Conservation (phyloP, 2,888 invertebrate species). For the Dicyrtoma fusca region DNA sequence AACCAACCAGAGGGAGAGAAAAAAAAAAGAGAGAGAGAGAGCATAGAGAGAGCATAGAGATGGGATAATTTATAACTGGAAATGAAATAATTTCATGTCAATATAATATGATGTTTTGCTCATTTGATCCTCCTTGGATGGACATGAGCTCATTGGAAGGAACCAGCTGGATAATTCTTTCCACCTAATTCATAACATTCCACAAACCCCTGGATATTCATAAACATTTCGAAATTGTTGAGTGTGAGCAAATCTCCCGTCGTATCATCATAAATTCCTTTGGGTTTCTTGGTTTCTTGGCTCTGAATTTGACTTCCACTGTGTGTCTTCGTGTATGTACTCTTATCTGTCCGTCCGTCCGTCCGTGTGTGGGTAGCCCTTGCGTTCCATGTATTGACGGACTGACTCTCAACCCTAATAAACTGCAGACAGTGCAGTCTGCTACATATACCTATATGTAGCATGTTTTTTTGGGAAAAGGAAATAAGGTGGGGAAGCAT, state of each 20-base stretch:
- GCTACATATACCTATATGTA: too few relatives aligned
- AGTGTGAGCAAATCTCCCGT: constrained; percentile 38
- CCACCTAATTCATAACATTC: constrained; percentile 34
- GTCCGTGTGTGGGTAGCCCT: too few relatives aligned
- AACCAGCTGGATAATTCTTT: constrained; percentile 33
- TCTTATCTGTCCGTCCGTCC: neutral
- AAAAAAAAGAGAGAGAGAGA: too few relatives aligned
- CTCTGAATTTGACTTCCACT: neutral
- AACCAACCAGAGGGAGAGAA: too few relatives aligned
- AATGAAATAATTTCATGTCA: neutral
- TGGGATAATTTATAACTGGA: neutral
- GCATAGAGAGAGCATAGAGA: neutral
- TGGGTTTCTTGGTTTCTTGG: neutral
- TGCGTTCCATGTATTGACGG: too few relatives aligned
- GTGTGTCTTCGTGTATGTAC: constrained; percentile 2
- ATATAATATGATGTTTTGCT: neutral
- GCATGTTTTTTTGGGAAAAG: too few relatives aligned
- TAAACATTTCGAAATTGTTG: constrained; percentile 37
- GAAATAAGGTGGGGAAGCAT: too few relatives aligned
- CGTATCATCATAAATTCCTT: constrained; percentile 1
- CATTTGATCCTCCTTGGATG: neutral
- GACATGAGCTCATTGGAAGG: constrained; percentile 12
- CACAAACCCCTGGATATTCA: constrained; percentile 39
- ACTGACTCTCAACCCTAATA: too few relatives aligned
- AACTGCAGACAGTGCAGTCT: too few relatives aligned